These are phyloP conservation scores for Dastarcus helophoroides DNA, from an alignment of 2,888 invertebrate species.

Conservation along the genomic window DNA sequence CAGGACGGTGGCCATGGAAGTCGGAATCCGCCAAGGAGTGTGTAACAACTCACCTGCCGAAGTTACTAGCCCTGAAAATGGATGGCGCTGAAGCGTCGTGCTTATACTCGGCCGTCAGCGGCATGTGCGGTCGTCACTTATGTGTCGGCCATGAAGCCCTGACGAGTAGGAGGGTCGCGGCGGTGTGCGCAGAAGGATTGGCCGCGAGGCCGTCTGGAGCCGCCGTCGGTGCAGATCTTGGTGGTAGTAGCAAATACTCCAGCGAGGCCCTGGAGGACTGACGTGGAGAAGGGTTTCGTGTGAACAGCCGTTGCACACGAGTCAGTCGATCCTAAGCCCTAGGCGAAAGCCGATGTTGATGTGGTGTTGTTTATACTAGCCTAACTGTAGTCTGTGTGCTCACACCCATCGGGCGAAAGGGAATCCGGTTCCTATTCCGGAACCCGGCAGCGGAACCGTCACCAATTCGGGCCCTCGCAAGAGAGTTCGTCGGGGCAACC, in stretches of 20 bases:
- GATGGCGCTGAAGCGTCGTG: slow-evolving; percentile 48
- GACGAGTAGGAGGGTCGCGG: slow-evolving; percentile 49
- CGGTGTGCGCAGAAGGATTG: slow-evolving; percentile 50
- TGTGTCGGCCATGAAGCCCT: slow-evolving; percentile 38
- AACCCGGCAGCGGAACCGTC: slow-evolving; percentile 45
- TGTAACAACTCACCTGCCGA: slow-evolving; percentile 47
- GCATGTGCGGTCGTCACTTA: slow-evolving; percentile 29
- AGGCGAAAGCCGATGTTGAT: slow-evolving; percentile 41
- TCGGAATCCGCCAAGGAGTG: slow-evolving; percentile 49
- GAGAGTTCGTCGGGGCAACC: slow-evolving; percentile 40
- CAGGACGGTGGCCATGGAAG: slow-evolving; percentile 68
- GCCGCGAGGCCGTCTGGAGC: slow-evolving; percentile 44
- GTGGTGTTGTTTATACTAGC: slow-evolving; percentile 18
- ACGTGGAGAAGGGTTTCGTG: too few relatives aligned
- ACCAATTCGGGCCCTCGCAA: slow-evolving; percentile 36
- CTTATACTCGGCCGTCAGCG: slow-evolving; percentile 39
- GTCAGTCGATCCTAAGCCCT: slow-evolving; percentile 48
- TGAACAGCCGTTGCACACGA: slow-evolving; percentile 48
- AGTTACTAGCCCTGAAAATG: slow-evolving; percentile 54
- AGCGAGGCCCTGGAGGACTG: slow-evolving; percentile 46
- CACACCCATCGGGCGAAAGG: slow-evolving; percentile 22
- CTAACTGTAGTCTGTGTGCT: slow-evolving; percentile 15
- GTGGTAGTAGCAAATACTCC: too few relatives aligned
- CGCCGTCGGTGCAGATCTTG: too few relatives aligned
- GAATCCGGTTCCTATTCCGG: slow-evolving; percentile 36